A percentile compares a stretch with the other conserved stretches of the same genome.
These are phyloP conservation scores for Fragum sueziense DNA, from an alignment of 2,888 invertebrate species.

Conservation along the genomic window DNA sequence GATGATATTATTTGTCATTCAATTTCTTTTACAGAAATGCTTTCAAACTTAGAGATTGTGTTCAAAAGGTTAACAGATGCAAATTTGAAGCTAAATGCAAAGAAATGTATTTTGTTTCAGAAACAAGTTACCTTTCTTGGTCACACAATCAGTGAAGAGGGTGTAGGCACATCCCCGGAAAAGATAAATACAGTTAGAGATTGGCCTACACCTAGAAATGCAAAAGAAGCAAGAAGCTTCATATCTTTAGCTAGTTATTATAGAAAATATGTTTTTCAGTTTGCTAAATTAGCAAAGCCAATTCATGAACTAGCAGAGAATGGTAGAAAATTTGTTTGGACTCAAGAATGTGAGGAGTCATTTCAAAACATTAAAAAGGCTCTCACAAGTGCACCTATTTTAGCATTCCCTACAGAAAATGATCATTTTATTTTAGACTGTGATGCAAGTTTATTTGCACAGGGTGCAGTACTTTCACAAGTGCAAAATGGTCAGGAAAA, in stretches of 20 bases:
- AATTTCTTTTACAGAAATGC: constrained; percentile 31
- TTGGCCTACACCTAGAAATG: constrained; percentile 34
- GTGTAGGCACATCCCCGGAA: constrained; percentile 32
- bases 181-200: constrained; percentile 26
- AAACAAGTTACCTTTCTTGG: constrained; percentile 40
- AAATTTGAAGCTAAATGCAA: constrained; percentile 41
- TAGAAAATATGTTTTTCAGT: constrained; percentile 30
- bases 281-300: constrained; percentile 35
- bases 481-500: constrained; percentile 25
- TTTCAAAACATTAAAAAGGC: constrained; percentile 26
- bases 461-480: constrained; percentile 31
- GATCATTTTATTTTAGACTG: constrained; percentile 32
- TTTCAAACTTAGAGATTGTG: constrained; percentile 32
- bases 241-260: constrained; percentile 35
- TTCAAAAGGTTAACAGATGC: constrained; percentile 37
- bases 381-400: constrained; percentile 26
- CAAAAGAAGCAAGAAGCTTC: constrained; percentile 35
- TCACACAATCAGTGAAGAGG: constrained; percentile 36
- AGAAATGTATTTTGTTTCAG: constrained; percentile 41
- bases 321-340: constrained; percentile 23
- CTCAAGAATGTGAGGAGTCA: constrained; percentile 28
- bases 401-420: constrained; percentile 23
- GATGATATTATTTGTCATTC: constrained; percentile 45
- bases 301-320: constrained; percentile 41
- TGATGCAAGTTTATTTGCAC: constrained; percentile 20